phyloP scores from a whole-genome alignment of 2,888 invertebrate genomes.

The Meiosimyza decipiens region DNA sequence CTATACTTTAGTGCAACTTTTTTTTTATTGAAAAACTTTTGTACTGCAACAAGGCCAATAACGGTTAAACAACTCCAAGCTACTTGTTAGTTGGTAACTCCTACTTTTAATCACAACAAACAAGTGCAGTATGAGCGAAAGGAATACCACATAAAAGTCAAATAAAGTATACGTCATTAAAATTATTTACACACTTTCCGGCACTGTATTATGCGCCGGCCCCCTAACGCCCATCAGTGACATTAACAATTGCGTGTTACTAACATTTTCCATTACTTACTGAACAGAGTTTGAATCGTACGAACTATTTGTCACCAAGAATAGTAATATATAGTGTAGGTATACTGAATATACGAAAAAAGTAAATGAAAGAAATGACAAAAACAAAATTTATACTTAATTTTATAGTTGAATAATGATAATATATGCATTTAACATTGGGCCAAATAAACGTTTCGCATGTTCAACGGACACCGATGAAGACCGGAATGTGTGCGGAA shows the following conservation, averaged over 20 bases:
- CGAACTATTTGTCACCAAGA: slow-evolving; percentile 16
- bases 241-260: slow-evolving; percentile 20
- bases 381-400: slow-evolving; percentile 13
- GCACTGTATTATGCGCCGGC: background rate
- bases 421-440: slow-evolving; percentile 2
- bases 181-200: slow-evolving; percentile 20
- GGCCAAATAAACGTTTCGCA: slow-evolving; percentile 17
- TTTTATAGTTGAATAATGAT: background rate
- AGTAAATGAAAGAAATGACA: background rate
- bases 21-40: too few relatives aligned
- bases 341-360: too few relatives aligned
- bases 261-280: slow-evolving; percentile 12
- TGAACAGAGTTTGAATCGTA: background rate
- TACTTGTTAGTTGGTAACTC: background rate
- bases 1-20: too few relatives aligned
- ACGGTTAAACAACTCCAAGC: background rate
- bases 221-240: background rate
- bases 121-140: too few relatives aligned
- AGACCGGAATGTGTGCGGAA: background rate
- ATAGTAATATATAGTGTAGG: too few relatives aligned
- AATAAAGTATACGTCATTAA: background rate
- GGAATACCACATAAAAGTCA: too few relatives aligned
- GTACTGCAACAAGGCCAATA: too few relatives aligned
- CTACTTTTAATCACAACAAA: too few relatives aligned
- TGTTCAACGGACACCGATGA: slow-evolving; percentile 3